Evolutionary conservation across 2,113 vertebrate genomes (phyloP).

Genomic region (Motacilla alba): DNA sequence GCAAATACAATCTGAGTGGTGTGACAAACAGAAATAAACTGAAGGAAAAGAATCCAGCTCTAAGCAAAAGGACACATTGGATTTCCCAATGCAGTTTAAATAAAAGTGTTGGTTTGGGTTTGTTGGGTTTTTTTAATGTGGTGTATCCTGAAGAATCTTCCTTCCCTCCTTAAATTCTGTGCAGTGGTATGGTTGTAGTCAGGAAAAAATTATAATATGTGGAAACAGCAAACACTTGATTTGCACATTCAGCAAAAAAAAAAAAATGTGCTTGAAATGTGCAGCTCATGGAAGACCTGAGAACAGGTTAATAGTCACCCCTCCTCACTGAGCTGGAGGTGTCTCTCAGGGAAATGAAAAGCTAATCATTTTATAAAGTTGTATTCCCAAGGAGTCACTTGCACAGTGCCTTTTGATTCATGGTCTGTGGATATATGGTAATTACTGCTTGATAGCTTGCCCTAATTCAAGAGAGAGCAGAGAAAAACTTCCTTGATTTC

Average conservation of each 20-base stretch:
- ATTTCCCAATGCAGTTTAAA: not conserved
- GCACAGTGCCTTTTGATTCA: not conserved
- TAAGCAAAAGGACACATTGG: not conserved
- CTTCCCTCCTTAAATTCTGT: not conserved
- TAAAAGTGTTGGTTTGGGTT: not conserved
- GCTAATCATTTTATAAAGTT: not conserved
- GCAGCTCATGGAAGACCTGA: not conserved
- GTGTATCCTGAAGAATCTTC: not conserved
- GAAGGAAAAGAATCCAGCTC: not conserved
- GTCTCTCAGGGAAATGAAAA: not conserved
- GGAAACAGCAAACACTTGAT: not conserved
- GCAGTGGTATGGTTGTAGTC: not conserved
- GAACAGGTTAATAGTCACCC: not conserved
- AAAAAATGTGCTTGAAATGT: not conserved
- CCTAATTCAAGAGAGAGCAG: not conserved
- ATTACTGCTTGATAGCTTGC: not conserved
- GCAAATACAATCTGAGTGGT: constrained; percentile 1
- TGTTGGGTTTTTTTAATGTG: accelerated
- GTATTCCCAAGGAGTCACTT: not conserved
- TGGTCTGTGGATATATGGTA: not conserved
- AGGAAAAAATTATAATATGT: not conserved
- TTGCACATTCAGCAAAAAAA: not conserved
- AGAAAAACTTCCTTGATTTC: not conserved
- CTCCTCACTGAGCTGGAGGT: not conserved
- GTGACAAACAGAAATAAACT: not conserved